Evolutionary conservation across 2,113 vertebrate species (phyloP).

Genomic region (Carlito syrichta): DNA sequence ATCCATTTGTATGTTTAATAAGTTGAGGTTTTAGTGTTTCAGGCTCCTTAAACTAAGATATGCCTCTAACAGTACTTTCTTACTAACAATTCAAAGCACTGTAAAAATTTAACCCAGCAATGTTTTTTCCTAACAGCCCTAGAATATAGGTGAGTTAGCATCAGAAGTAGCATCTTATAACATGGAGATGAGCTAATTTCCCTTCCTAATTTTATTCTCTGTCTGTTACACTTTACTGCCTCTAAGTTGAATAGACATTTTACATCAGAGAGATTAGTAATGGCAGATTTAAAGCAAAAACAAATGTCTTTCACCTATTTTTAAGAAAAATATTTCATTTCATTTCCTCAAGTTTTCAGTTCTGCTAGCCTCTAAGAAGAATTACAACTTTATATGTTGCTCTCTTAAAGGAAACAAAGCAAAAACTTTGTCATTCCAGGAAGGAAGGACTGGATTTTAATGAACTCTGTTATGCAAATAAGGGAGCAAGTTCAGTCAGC

Average conservation of each 20-base stretch:
- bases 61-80: background rate
- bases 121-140: background rate
- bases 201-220: background rate
- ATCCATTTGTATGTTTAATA: background rate
- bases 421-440: constrained; percentile 45
- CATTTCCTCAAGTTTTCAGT: background rate
- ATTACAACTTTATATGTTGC: background rate
- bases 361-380: background rate
- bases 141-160: background rate
- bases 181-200: background rate
- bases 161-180: constrained; percentile 2
- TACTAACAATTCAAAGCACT: background rate
- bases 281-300: constrained; percentile 50
- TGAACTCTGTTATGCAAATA: constrained; percentile 75
- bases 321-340: constrained; percentile 59
- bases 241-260: background rate
- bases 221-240: background rate
- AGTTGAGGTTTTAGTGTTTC: constrained; percentile 18
- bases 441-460: constrained; percentile 70
- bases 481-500: constrained; percentile 66
- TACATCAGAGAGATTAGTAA: background rate
- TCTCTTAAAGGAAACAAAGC: background rate
- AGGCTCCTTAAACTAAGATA: background rate
- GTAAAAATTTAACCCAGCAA: background rate
- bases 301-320: constrained; percentile 45